Conservation (phyloP, 2,797 vertebrate species). For the Pagetopsis macropterus region DNA sequence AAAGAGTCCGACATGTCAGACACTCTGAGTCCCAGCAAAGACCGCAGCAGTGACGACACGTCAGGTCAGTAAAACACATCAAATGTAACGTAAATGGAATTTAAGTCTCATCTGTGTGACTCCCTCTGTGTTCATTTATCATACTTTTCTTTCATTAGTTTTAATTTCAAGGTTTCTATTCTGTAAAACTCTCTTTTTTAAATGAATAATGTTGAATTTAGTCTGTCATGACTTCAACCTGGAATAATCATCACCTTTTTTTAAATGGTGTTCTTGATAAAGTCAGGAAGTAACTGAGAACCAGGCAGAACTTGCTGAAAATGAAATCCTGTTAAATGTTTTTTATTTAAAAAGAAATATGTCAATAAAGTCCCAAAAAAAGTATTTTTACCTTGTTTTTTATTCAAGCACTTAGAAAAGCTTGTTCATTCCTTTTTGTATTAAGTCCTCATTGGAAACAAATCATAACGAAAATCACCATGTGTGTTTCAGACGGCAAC, state of each 20-base stretch:
- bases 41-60: slow-evolving; percentile 97
- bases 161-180: not conserved
- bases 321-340: not conserved
- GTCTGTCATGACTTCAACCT: not conserved
- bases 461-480: not conserved
- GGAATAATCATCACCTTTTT: not conserved
- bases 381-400: not conserved
- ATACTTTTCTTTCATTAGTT: not conserved
- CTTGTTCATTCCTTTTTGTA: not conserved
- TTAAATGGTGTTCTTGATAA: not conserved
- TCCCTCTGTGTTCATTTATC: not conserved
- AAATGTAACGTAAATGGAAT: not conserved
- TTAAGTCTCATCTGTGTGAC: not conserved
- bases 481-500: slow-evolving; percentile 89
- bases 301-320: not conserved
- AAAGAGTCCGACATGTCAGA: slow-evolving; percentile 98
- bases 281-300: not conserved
- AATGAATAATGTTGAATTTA: not conserved
- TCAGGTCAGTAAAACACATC: slow-evolving; percentile 84
- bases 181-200: not conserved
- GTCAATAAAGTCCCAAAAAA: too few species aligned
- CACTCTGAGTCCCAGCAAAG: slow-evolving; percentile 97
- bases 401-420: not conserved
- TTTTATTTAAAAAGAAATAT: not conserved
- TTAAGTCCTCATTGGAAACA: not conserved